Percentiles rank a stretch among this genome's conserved stretches.
Conservation (phyloP, 2,113 vertebrate species). For the Tonatia bakeri region DNA sequence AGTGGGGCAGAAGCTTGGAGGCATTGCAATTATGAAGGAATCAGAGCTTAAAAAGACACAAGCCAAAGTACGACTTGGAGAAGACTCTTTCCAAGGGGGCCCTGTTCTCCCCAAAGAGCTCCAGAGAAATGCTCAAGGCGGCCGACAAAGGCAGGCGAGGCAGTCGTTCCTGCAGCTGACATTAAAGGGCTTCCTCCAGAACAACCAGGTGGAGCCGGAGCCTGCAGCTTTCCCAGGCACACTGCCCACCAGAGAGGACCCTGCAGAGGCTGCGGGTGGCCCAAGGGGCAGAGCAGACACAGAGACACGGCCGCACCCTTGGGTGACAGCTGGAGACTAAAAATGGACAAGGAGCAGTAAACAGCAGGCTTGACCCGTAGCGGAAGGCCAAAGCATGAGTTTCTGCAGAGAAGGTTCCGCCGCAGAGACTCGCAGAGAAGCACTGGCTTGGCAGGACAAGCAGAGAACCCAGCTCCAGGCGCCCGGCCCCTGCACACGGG, state of each 20-base stretch:
- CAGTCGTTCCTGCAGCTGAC: neutral
- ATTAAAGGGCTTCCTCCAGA: neutral
- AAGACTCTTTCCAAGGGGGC: neutral
- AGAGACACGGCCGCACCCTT: neutral
- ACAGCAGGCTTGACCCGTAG: neutral
- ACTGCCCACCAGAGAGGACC: neutral
- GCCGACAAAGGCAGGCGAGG: neutral
- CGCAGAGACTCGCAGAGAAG: neutral
- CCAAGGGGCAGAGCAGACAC: neutral
- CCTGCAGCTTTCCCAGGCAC: neutral
- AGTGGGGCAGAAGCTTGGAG: neutral
- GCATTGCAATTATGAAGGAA: neutral
- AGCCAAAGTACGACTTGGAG: neutral
- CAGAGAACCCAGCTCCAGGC: neutral
- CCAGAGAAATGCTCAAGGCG: neutral
- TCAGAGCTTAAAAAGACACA: neutral
- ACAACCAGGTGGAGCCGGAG: neutral
- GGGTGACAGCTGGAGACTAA: neutral
- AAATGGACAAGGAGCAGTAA: neutral
- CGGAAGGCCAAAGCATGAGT: neutral
- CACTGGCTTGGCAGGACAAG: neutral
- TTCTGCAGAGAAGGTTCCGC: neutral
- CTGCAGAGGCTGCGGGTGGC: no score
- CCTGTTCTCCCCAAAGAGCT: neutral
- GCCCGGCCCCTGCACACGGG: fast-evolving